Conservation (phyloP, 2,888 invertebrate species). For the Nephrotoma appendiculata region DNA sequence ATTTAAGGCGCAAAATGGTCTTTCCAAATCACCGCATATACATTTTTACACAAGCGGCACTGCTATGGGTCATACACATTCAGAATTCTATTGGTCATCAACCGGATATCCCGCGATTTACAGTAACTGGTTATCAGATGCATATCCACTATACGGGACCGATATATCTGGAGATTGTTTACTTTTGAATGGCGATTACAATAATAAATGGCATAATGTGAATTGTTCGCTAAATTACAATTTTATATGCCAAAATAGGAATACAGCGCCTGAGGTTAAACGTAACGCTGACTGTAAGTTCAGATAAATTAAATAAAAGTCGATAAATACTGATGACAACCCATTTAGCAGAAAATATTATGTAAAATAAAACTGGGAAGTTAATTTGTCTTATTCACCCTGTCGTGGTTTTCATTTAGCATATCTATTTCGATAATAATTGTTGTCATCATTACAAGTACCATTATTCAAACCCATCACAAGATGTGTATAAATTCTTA, state of each 20-base stretch:
- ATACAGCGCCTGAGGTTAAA: not conserved
- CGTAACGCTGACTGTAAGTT: not conserved
- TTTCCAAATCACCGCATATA: not conserved
- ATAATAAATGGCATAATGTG: not conserved
- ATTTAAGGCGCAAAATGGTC: not conserved
- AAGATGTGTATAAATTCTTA: not conserved
- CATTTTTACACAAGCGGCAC: not conserved
- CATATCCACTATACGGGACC: not conserved
- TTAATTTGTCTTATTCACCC: not conserved
- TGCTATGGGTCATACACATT: not conserved
- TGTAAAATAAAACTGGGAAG: not conserved
- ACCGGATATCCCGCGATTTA: not conserved
- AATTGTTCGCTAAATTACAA: not conserved
- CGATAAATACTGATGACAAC: not conserved
- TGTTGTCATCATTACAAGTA: not conserved
- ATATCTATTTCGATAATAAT: not conserved
- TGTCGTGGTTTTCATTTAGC: not conserved
- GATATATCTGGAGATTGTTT: not conserved
- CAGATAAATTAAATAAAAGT: not conserved
- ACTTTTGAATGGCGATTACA: not conserved
- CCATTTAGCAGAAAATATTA: not conserved
- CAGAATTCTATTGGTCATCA: not conserved
- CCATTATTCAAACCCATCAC: not conserved
- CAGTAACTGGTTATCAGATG: not conserved
- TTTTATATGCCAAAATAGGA: not conserved